These are phyloP conservation scores for Galago senegalensis DNA, from an alignment of 2,797 vertebrate species.

Conservation along the genomic window DNA sequence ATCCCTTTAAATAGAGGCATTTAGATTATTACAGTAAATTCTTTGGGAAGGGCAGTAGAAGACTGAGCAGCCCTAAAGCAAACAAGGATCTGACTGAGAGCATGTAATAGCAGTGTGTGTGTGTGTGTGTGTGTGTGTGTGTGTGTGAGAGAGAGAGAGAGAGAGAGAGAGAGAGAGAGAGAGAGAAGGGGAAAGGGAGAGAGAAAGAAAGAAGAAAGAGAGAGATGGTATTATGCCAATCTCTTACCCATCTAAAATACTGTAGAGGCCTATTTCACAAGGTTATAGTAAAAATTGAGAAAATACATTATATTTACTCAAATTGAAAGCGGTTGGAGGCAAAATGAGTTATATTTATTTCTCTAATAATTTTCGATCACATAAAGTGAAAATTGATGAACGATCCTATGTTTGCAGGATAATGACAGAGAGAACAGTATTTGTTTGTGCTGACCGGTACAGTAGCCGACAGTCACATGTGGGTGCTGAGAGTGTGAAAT, in stretches of 20 bases:
- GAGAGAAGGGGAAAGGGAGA: too few relatives aligned
- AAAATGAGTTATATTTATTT: constrained; percentile 17
- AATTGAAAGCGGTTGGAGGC: constrained; percentile 13
- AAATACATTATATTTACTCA: constrained; percentile 8
- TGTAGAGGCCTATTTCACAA: not conserved
- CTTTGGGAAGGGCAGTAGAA: not conserved
- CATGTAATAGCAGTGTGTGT: not conserved
- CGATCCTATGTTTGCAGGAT: not conserved
- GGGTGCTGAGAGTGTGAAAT: not conserved
- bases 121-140: not conserved
- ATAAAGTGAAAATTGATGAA: not conserved
- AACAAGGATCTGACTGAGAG: not conserved
- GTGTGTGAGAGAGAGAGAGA: not conserved
- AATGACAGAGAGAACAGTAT: not conserved
- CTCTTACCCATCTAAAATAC: constrained; percentile 20
- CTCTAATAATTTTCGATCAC: not conserved
- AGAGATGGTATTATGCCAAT: not conserved
- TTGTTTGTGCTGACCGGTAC: not conserved
- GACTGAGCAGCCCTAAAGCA: not conserved
- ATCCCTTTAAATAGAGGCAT: not conserved
- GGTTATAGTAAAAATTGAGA: constrained; percentile 9
- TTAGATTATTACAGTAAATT: not conserved
- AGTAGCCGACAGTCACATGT: not conserved
- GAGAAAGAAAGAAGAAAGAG: not conserved
- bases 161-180: too few relatives aligned